Percentiles rank a stretch among this genome's conserved stretches.
These are phyloP conservation scores for Apotomis turbidana DNA, from an alignment of 2,888 invertebrate genomes.

Conservation along the genomic window DNA sequence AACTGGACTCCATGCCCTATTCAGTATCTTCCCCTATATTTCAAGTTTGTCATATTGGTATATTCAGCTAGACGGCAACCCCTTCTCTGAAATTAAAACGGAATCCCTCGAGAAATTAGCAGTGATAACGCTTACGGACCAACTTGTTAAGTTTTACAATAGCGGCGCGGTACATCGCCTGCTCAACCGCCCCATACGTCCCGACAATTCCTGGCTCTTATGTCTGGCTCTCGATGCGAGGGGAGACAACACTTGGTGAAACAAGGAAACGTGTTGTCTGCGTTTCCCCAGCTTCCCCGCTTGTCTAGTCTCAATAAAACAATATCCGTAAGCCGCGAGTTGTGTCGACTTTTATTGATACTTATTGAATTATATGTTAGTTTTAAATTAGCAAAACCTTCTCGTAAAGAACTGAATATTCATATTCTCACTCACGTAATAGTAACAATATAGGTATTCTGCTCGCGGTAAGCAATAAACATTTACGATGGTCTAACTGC, in stretches of 20 bases:
- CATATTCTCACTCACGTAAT: not conserved
- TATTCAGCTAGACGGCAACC: slow-evolving; percentile 11
- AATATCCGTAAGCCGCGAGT: slow-evolving; percentile 17
- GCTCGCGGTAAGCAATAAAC: slow-evolving; percentile 58
- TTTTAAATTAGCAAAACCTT: slow-evolving; percentile 6
- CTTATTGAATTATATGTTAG: not conserved
- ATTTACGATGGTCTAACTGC: slow-evolving; percentile 60
- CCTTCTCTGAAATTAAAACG: slow-evolving; percentile 28
- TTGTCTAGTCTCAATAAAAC: slow-evolving; percentile 42
- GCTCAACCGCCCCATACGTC: slow-evolving; percentile 69
- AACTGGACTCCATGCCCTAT: slow-evolving; percentile 37
- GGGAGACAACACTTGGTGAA: slow-evolving; percentile 72
- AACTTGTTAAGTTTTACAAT: slow-evolving; percentile 63
- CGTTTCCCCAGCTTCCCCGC: slow-evolving; percentile 67
- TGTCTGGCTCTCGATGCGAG: slow-evolving; percentile 66
- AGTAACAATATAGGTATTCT: slow-evolving; percentile 44
- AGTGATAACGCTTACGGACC: slow-evolving; percentile 53
- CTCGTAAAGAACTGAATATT: slow-evolving; percentile 10
- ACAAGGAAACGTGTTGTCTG: slow-evolving; percentile 71
- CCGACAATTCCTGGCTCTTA: slow-evolving; percentile 65
- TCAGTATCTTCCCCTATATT: not conserved
- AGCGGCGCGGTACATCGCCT: slow-evolving; percentile 66
- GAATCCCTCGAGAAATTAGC: slow-evolving; percentile 55
- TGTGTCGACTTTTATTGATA: not conserved
- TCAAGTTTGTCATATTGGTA: not conserved